A percentile compares a stretch with the other conserved stretches of the same genome.
These are phyloP conservation scores for Bombus sibiricus DNA, from an alignment of 1,140 invertebrate genomes.

Conservation along the genomic window DNA sequence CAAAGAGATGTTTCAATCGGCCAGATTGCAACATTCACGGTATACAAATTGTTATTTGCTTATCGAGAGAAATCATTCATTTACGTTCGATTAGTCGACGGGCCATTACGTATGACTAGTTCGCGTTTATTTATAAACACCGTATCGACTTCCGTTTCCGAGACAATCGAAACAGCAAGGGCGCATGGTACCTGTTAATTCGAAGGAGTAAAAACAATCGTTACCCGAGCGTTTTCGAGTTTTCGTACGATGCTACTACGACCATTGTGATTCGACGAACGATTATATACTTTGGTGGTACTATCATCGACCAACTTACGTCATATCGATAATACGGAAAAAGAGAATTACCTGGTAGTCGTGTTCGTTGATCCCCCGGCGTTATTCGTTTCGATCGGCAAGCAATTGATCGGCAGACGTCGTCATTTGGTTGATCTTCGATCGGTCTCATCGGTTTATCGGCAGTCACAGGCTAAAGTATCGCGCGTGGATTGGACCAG, in stretches of 20 bases:
- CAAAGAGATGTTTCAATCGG: neutral
- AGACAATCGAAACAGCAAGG: neutral
- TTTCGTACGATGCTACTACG: neutral
- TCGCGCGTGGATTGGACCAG: slow-evolving; percentile 34
- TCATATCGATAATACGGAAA: neutral
- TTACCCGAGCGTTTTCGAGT: neutral
- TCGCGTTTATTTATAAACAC: neutral
- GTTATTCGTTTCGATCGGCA: neutral
- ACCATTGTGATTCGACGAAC: too few species aligned
- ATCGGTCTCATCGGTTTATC: slow-evolving; percentile 11
- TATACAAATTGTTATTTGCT: neutral
- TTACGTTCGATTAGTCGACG: neutral
- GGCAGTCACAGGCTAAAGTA: slow-evolving; percentile 29
- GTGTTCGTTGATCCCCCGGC: too few species aligned
- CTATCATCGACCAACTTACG: neutral
- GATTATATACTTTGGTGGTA: too few species aligned
- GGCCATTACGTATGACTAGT: neutral
- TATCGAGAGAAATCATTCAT: neutral
- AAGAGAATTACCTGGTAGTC: slow-evolving; percentile 14
- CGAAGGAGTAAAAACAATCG: too few species aligned
- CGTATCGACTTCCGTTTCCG: neutral
- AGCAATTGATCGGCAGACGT: neutral
- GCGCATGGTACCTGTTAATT: neutral
- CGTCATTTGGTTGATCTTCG: slow-evolving; percentile 12
- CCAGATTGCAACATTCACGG: neutral